Conservation (phyloP, 2,113 vertebrate genomes). For the Microcebus griseorufus region DNA sequence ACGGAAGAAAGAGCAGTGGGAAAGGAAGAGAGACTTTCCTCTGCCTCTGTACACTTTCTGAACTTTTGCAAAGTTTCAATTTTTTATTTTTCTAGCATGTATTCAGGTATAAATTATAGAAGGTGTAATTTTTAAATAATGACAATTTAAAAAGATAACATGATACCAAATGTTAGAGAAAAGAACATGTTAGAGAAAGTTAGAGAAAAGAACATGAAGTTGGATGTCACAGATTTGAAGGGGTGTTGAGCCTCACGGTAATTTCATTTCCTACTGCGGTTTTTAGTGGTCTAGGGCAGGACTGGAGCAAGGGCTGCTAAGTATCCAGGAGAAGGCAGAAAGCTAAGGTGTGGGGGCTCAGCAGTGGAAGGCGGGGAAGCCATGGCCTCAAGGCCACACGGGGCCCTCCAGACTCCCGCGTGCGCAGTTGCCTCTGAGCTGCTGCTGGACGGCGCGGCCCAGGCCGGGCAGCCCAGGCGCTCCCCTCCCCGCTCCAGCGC, state of each 20-base stretch:
- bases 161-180: background rate
- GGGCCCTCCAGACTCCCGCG: too few species aligned
- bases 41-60: background rate
- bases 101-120: background rate
- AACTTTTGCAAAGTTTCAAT: background rate
- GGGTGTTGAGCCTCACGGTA: background rate
- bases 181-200: too few species aligned
- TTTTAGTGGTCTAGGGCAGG: background rate
- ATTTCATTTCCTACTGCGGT: background rate
- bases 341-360: background rate
- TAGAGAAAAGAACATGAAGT: background rate
- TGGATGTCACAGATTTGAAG: background rate
- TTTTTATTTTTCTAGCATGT: background rate
- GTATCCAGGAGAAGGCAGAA: background rate
- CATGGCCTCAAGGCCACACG: too few species aligned
- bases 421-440: too few species aligned
- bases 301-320: background rate
- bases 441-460: too few species aligned
- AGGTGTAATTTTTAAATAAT: background rate
- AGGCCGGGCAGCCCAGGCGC: too few species aligned
- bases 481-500: too few species aligned
- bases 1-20: background rate
- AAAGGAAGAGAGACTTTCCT: background rate
- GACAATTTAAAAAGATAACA: background rate
- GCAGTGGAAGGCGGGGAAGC: background rate